phyloP scores from a whole-genome alignment of 2,888 invertebrate genomes.

The Therioaphis trifolii region DNA sequence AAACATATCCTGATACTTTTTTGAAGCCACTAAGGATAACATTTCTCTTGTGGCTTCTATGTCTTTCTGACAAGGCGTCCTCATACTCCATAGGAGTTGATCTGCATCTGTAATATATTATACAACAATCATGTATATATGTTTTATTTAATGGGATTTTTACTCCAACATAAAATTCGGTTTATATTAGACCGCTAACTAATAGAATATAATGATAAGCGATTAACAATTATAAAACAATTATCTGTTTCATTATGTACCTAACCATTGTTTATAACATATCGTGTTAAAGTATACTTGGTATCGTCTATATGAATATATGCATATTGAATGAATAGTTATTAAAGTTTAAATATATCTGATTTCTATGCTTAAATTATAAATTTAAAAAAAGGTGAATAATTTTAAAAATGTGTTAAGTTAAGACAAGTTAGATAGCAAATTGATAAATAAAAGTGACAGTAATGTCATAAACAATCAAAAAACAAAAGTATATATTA shows the following conservation, averaged over 20 bases:
- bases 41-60: constrained; percentile 55
- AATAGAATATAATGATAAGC: background rate
- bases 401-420: no score
- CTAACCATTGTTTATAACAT: background rate
- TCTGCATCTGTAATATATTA: constrained; percentile 36
- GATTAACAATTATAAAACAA: background rate
- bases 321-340: no score
- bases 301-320: no score
- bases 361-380: no score
- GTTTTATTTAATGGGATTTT: background rate
- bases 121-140: background rate
- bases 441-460: no score
- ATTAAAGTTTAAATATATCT: no score
- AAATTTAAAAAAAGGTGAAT: no score
- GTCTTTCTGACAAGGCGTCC: constrained; percentile 56
- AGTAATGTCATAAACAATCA: no score
- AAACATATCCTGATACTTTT: constrained; percentile 55
- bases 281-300: no score
- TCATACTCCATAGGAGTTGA: constrained; percentile 49
- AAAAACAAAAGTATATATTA: no score
- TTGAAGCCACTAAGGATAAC: constrained; percentile 47
- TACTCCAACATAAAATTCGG: background rate
- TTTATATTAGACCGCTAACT: background rate
- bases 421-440: no score
- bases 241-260: background rate